A percentile compares a stretch with the other conserved stretches of the same genome.
Conservation (phyloP, 2,113 vertebrate genomes). For the Amphiprion ocellaris region DNA sequence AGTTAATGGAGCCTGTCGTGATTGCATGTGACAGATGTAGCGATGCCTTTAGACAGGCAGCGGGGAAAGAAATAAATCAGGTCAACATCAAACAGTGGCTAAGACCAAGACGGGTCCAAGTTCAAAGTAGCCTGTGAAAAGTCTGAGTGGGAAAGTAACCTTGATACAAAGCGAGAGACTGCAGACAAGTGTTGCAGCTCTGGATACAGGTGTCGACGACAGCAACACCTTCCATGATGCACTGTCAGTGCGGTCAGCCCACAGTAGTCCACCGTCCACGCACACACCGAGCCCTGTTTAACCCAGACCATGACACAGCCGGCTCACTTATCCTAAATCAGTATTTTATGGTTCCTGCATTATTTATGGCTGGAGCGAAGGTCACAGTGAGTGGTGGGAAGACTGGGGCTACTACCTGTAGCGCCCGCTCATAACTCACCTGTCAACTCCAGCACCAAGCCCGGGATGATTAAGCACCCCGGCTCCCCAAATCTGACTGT, state of each 20-base stretch:
- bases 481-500: slow-evolving; percentile 65
- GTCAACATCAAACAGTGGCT: neutral
- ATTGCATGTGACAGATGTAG: slow-evolving; percentile 8
- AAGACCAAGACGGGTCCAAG: neutral
- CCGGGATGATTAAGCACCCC: slow-evolving; percentile 76
- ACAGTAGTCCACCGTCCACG: neutral
- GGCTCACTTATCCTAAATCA: slow-evolving; percentile 74
- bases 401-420: slow-evolving; percentile 73
- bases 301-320: slow-evolving; percentile 32
- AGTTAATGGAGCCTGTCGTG: slow-evolving; percentile 19
- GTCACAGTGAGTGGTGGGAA: slow-evolving; percentile 69
- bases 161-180: neutral
- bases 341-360: slow-evolving; percentile 66
- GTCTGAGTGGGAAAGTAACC: neutral
- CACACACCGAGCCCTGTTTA: slow-evolving; percentile 27
- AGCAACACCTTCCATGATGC: neutral
- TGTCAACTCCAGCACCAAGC: slow-evolving; percentile 66
- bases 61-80: neutral
- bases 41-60: slow-evolving; percentile 25
- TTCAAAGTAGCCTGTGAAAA: neutral
- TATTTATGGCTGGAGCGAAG: slow-evolving; percentile 81
- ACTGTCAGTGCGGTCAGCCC: slow-evolving; percentile 4
- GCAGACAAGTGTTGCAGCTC: neutral
- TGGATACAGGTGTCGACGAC: neutral
- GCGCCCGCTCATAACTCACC: slow-evolving; percentile 78